Percentiles rank a stretch among this genome's conserved stretches.
These are phyloP conservation scores for Hippocampus guttulatus DNA, from an alignment of 2,113 vertebrate genomes.

Conservation along the genomic window DNA sequence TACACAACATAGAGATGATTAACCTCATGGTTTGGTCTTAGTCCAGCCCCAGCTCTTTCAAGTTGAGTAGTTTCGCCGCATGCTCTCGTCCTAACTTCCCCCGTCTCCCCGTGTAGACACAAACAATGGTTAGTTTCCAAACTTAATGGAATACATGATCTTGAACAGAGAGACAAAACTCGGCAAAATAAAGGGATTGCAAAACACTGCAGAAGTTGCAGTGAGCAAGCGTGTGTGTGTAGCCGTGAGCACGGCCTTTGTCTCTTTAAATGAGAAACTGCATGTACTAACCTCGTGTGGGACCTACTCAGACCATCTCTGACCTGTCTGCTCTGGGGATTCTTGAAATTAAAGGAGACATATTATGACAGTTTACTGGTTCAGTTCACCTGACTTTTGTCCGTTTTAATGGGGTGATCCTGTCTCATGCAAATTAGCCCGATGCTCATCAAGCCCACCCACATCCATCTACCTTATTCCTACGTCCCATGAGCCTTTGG, in stretches of 20 bases:
- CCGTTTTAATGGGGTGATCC: background rate
- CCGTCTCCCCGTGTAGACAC: background rate
- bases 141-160: background rate
- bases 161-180: background rate
- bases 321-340: background rate
- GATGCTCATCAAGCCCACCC: background rate
- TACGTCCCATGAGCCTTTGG: too few species aligned
- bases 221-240: slow-evolving; percentile 14
- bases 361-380: background rate
- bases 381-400: slow-evolving; percentile 3
- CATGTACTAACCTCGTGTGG: background rate
- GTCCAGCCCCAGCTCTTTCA: slow-evolving; percentile 16
- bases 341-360: background rate
- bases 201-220: slow-evolving; percentile 4
- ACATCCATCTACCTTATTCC: too few species aligned
- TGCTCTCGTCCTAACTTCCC: slow-evolving; percentile 18
- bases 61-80: slow-evolving; percentile 31
- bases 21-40: slow-evolving; percentile 33
- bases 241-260: background rate
- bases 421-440: background rate
- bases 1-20: slow-evolving; percentile 38
- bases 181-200: slow-evolving; percentile 34
- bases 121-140: too few species aligned
- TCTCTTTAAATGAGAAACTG: slow-evolving; percentile 18
- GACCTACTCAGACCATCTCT: background rate